phyloP scores from a whole-genome alignment of 1,140 invertebrate species.

The Scaptodrosophila lebanonensis region DNA sequence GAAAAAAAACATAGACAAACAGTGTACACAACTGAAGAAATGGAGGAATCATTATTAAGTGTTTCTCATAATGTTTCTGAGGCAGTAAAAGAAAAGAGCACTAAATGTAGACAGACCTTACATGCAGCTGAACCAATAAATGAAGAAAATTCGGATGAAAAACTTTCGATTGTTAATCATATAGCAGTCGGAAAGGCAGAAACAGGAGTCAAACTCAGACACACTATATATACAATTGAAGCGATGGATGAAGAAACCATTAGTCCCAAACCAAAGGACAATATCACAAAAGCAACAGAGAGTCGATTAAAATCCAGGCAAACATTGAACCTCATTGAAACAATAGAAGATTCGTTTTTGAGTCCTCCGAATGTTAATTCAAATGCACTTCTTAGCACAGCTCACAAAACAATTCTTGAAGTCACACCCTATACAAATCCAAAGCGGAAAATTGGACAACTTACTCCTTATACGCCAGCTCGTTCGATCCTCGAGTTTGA shows the following conservation, averaged over 20 bases:
- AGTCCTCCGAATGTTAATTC: neutral
- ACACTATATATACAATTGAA: neutral
- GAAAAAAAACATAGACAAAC: too few relatives aligned
- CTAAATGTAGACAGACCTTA: constrained; percentile 1
- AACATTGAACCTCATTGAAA: neutral
- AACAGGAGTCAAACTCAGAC: neutral
- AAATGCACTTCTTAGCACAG: too few relatives aligned
- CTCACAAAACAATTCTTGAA: too few relatives aligned
- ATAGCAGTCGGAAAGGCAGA: too few relatives aligned
- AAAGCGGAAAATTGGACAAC: neutral
- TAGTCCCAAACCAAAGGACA: neutral
- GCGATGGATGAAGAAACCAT: constrained; percentile 4
- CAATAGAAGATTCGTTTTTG: neutral
- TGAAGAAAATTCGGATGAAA: neutral
- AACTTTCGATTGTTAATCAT: too few relatives aligned
- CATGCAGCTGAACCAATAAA: neutral
- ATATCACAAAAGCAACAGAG: neutral
- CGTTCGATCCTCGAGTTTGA: constrained; percentile 47
- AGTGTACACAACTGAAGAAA: constrained; percentile 14
- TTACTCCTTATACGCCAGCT: constrained; percentile 26
- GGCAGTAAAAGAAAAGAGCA: neutral
- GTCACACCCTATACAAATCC: too few relatives aligned
- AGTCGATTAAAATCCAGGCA: neutral
- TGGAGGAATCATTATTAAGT: neutral
- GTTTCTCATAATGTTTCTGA: neutral